Evolutionary conservation across 2,113 vertebrate genomes (phyloP).

Genomic region (Hippoglossus stenolepis): DNA sequence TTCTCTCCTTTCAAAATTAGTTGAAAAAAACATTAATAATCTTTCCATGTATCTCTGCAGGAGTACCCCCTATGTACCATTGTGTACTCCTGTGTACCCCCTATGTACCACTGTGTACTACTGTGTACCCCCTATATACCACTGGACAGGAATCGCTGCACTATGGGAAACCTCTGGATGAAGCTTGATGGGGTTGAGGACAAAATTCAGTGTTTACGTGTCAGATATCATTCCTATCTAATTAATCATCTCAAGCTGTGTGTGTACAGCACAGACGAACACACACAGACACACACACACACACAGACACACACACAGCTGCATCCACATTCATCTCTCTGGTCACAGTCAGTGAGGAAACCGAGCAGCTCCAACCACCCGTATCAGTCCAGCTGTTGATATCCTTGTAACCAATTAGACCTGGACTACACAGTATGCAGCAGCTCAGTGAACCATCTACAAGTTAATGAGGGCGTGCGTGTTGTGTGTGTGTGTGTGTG

Average conservation of each 20-base stretch:
- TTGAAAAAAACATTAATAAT: neutral
- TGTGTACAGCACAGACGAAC: neutral
- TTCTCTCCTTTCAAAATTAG: neutral
- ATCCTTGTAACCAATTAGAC: slow-evolving; percentile 70
- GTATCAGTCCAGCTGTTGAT: slow-evolving; percentile 62
- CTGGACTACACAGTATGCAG: slow-evolving; percentile 25
- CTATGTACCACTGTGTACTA: too few species aligned
- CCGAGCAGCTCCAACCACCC: slow-evolving; percentile 50
- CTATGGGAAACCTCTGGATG: neutral
- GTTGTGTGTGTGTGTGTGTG: slow-evolving; percentile 21
- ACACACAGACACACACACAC: neutral
- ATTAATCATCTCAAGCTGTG: neutral
- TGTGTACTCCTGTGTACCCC: too few species aligned
- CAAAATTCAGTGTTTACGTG: neutral
- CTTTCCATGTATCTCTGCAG: neutral
- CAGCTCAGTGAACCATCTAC: slow-evolving; percentile 55
- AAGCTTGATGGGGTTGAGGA: slow-evolving; percentile 10
- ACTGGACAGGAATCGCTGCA: neutral
- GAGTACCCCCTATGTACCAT: neutral
- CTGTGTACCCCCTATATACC: neutral
- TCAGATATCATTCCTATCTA: neutral
- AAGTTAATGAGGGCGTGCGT: slow-evolving; percentile 57
- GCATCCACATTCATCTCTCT: slow-evolving; percentile 8
- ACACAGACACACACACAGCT: neutral
- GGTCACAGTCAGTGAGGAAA: slow-evolving; percentile 33